A percentile compares a stretch with the other conserved stretches of the same genome.
Evolutionary conservation across 1,140 invertebrate genomes (phyloP).

Genomic region (Rhagoletis zephyria): DNA sequence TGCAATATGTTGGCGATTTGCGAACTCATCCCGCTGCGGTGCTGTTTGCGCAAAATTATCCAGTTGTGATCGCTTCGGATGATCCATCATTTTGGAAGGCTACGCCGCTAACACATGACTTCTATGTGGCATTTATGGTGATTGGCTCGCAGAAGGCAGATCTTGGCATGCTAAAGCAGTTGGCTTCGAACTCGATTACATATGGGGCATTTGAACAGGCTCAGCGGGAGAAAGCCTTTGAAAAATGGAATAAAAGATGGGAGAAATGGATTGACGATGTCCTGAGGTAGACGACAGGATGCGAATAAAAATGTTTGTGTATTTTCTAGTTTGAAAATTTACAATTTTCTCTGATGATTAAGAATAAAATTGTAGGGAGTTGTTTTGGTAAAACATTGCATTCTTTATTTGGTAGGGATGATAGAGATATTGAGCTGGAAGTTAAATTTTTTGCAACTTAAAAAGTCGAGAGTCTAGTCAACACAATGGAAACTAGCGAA

Average conservation of each 20-base stretch:
- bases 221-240: slow-evolving; percentile 57
- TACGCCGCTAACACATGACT: slow-evolving; percentile 83
- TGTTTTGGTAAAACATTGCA: neutral
- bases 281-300: neutral
- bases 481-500: too few species aligned
- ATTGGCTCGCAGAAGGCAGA: slow-evolving; percentile 81
- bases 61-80: slow-evolving; percentile 78
- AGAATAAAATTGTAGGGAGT: neutral
- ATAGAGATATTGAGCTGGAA: too few species aligned
- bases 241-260: slow-evolving; percentile 60
- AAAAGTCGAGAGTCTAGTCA: too few species aligned
- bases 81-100: slow-evolving; percentile 86
- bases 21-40: slow-evolving; percentile 84
- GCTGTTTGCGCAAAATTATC: slow-evolving; percentile 78
- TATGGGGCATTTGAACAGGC: slow-evolving; percentile 74
- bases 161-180: slow-evolving; percentile 82
- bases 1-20: slow-evolving; percentile 82
- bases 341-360: neutral
- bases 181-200: slow-evolving; percentile 84
- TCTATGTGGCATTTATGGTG: slow-evolving; percentile 86
- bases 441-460: too few species aligned
- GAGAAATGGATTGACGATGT: slow-evolving; percentile 59
- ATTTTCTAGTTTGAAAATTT: neutral
- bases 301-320: too few species aligned
- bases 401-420: too few species aligned